Evolutionary conservation across 2,888 invertebrate species (phyloP).

Genomic region (Coecobrya sp.): DNA sequence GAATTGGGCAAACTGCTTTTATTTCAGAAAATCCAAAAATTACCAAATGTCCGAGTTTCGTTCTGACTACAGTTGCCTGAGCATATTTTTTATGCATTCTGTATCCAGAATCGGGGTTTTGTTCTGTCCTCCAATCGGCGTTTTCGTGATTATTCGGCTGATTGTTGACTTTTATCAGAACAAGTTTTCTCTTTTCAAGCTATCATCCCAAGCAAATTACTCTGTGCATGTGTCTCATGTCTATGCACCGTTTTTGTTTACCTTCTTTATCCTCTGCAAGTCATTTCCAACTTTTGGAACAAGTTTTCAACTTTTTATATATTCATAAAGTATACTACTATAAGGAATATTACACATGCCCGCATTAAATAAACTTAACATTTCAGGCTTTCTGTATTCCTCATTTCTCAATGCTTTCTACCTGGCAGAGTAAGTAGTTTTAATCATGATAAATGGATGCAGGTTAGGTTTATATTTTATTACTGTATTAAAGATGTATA

Average conservation of each 20-base stretch:
- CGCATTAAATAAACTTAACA: too few species aligned
- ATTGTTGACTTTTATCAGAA: conserved; percentile 57
- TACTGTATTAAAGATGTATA: not conserved
- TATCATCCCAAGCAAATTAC: conserved; percentile 52
- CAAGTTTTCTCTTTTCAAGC: conserved; percentile 22
- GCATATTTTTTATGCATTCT: conserved; percentile 49
- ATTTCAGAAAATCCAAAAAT: conserved; percentile 2
- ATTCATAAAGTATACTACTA: too few species aligned
- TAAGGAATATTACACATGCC: too few species aligned
- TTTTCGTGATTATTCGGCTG: conserved; percentile 51
- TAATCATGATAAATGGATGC: too few species aligned
- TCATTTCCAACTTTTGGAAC: too few species aligned
- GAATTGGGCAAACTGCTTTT: too few species aligned
- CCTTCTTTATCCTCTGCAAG: conserved; percentile 51
- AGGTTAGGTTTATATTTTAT: too few species aligned
- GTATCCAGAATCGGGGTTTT: conserved; percentile 30
- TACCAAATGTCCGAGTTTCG: conserved; percentile 58
- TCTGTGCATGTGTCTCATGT: conserved; percentile 12
- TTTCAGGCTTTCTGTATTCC: too few species aligned
- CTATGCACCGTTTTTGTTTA: conserved; percentile 52
- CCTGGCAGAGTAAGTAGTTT: conserved; percentile 52
- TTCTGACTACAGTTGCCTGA: conserved; percentile 41
- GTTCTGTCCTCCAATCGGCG: conserved; percentile 63
- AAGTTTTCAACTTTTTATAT: too few species aligned
- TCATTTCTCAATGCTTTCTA: conserved; percentile 54